Percentiles rank a stretch among this genome's conserved stretches.
Conservation (phyloP, 2,113 vertebrate species). For the Terrapene triunguis region DNA sequence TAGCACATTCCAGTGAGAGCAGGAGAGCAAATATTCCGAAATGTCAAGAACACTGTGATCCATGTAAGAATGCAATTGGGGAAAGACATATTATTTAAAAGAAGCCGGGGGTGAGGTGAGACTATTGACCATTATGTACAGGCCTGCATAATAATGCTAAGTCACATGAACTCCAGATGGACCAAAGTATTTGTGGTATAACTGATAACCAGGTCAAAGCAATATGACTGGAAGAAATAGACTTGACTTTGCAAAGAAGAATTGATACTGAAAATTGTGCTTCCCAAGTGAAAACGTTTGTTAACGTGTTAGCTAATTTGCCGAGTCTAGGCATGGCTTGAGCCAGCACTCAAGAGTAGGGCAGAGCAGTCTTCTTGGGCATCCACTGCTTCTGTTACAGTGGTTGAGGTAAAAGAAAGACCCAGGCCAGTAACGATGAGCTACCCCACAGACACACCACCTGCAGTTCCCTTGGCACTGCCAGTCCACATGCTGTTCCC, state of each 20-base stretch:
- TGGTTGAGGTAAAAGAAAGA: not conserved
- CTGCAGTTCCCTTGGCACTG: not conserved
- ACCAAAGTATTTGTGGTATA: not conserved
- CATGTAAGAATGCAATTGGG: not conserved
- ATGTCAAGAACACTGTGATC: not conserved
- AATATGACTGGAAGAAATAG: not conserved
- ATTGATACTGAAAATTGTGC: not conserved
- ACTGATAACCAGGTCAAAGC: not conserved
- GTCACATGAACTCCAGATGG: not conserved
- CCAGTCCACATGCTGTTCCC: not conserved
- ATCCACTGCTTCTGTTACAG: not conserved
- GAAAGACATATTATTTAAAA: not conserved
- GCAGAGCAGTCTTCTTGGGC: not conserved
- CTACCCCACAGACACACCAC: not conserved
- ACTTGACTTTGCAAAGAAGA: not conserved
- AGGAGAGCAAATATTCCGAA: not conserved
- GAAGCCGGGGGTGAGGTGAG: fast-evolving
- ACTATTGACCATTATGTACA: fast-evolving
- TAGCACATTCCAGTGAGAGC: fast-evolving
- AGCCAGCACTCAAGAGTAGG: not conserved
- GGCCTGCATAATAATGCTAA: fast-evolving
- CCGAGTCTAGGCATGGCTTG: not conserved
- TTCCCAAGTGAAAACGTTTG: not conserved
- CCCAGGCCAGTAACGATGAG: not conserved
- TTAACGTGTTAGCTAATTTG: too few relatives aligned